Percentiles rank a stretch among this genome's conserved stretches.
These are phyloP conservation scores for Anaspis maculata DNA, from an alignment of 2,888 invertebrate genomes.

Conservation along the genomic window DNA sequence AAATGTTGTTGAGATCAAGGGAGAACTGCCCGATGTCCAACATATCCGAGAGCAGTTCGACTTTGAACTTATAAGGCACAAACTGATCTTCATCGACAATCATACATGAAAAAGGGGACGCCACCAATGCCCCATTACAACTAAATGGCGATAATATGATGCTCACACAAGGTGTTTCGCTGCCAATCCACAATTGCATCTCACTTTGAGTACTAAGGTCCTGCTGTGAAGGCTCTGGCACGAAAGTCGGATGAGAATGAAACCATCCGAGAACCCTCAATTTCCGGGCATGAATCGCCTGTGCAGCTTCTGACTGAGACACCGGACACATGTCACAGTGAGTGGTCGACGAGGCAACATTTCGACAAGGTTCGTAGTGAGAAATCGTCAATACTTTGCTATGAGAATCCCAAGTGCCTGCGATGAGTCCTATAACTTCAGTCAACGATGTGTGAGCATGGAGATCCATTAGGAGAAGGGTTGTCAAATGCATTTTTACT, in stretches of 20 bases:
- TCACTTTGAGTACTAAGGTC: constrained; percentile 60
- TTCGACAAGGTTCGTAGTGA: constrained; percentile 56
- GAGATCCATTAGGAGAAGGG: constrained; percentile 57
- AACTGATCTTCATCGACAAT: constrained; percentile 43
- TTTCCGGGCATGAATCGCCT: constrained; percentile 41
- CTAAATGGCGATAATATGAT: constrained; percentile 60
- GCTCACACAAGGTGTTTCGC: constrained; percentile 50
- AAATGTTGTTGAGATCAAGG: constrained; percentile 35
- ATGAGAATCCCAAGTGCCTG: constrained; percentile 45
- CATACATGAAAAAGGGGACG: constrained; percentile 53
- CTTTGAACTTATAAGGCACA: constrained; percentile 47
- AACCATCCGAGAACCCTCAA: constrained; percentile 61
- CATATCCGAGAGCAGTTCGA: constrained; percentile 40
- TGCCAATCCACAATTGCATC: constrained; percentile 50
- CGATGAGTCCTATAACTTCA: constrained; percentile 69
- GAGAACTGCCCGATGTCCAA: constrained; percentile 38
- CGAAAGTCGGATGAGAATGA: constrained; percentile 69
- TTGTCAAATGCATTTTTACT: constrained; percentile 51
- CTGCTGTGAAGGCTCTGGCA: constrained; percentile 58
- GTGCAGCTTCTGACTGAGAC: constrained; percentile 55
- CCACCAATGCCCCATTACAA: constrained; percentile 43
- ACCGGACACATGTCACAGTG: constrained; percentile 76
- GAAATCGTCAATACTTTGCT: constrained; percentile 40
- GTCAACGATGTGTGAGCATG: constrained; percentile 62
- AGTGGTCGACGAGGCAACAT: constrained; percentile 53